A percentile compares a stretch with the other conserved stretches of the same genome.
Evolutionary conservation across 2,113 vertebrate genomes (phyloP).

Genomic region (Nycticryphes semicollaris): DNA sequence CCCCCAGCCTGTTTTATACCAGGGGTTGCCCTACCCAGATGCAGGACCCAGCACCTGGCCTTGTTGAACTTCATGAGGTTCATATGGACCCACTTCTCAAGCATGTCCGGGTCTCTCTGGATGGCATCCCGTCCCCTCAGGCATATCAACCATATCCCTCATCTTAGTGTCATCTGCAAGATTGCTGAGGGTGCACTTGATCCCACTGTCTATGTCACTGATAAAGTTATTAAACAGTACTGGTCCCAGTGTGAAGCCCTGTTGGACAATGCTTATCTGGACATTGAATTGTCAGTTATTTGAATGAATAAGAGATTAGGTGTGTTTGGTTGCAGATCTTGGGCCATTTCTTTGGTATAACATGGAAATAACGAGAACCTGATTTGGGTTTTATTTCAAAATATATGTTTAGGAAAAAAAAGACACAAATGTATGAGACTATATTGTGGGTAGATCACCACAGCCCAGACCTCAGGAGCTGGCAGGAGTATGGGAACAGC

Average conservation of each 20-base stretch:
- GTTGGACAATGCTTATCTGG: background rate
- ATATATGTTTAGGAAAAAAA: background rate
- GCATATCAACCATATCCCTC: background rate
- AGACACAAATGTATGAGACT: background rate
- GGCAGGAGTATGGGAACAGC: background rate
- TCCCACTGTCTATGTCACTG: background rate
- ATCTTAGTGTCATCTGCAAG: background rate
- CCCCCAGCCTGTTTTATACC: background rate
- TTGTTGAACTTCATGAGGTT: background rate
- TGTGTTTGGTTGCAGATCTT: background rate
- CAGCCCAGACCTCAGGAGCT: background rate
- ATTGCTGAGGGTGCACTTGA: background rate
- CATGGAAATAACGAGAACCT: background rate
- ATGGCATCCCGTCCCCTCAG: background rate
- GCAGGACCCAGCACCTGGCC: background rate
- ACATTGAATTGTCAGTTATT: background rate
- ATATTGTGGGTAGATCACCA: background rate
- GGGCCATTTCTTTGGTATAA: background rate
- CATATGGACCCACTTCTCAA: background rate
- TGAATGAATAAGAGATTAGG: background rate
- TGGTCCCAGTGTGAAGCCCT: background rate
- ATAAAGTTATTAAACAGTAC: background rate
- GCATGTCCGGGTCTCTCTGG: background rate
- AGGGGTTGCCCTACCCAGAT: too few species aligned
- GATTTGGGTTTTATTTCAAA: background rate